A percentile compares a stretch with the other conserved stretches of the same genome.
Evolutionary conservation across 2,113 vertebrate species (phyloP).

Genomic region (Gallinago undulata): DNA sequence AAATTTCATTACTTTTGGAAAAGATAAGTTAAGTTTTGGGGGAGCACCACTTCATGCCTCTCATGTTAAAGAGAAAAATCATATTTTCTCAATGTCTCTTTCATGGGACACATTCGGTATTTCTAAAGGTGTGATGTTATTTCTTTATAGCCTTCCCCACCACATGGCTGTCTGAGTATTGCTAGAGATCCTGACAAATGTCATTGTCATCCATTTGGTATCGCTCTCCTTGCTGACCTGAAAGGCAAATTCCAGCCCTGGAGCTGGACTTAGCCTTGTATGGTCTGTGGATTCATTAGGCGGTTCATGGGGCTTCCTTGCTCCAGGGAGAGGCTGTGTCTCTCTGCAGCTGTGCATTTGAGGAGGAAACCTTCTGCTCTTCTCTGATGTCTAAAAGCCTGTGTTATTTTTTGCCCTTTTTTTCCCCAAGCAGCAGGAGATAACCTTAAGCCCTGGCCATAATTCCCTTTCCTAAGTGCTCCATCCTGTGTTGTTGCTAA

Average conservation of each 20-base stretch:
- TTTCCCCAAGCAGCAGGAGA: neutral
- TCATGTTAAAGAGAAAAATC: neutral
- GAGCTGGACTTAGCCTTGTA: neutral
- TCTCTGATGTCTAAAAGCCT: neutral
- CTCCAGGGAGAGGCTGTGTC: neutral
- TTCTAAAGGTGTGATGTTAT: neutral
- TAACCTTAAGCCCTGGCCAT: constrained; percentile 26
- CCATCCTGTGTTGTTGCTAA: neutral
- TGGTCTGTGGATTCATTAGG: neutral
- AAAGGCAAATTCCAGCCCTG: neutral
- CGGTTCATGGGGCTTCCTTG: neutral
- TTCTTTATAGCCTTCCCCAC: neutral
- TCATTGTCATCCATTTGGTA: neutral
- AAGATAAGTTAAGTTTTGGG: neutral
- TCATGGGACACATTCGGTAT: neutral
- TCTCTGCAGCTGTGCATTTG: neutral
- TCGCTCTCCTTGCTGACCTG: neutral
- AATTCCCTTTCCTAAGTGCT: neutral
- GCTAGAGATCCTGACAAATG: neutral
- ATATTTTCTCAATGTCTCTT: neutral
- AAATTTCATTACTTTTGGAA: neutral
- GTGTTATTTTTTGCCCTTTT: neutral
- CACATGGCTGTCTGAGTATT: neutral
- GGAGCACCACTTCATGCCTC: neutral
- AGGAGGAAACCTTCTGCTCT: neutral